Evolutionary conservation across 2,888 invertebrate genomes (phyloP).

Genomic region (Eueremaeus valkanovi): DNA sequence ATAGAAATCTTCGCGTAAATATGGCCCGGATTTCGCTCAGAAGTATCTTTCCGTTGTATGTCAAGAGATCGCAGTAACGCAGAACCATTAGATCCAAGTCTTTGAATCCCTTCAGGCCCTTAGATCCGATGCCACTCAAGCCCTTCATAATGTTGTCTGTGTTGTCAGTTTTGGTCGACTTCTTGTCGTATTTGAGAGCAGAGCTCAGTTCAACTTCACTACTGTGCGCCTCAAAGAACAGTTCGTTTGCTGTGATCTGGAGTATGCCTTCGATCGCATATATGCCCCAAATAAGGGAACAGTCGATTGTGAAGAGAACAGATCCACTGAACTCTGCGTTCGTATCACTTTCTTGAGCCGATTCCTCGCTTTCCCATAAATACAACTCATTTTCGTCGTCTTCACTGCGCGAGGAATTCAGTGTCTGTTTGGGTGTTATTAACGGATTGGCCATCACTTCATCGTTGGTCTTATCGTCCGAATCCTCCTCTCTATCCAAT

Average conservation of each 20-base stretch:
- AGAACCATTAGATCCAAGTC: slow-evolving; percentile 56
- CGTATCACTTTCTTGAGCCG: slow-evolving; percentile 7
- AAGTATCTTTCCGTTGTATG: slow-evolving; percentile 42
- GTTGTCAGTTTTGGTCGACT: slow-evolving; percentile 27
- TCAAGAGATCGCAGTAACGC: slow-evolving; percentile 81
- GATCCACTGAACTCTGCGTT: slow-evolving; percentile 41
- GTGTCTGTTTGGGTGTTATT: slow-evolving; percentile 23
- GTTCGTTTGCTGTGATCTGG: slow-evolving; percentile 43
- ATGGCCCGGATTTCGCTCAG: slow-evolving; percentile 86
- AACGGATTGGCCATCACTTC: slow-evolving; percentile 33
- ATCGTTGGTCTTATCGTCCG: not conserved
- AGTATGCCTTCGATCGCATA: slow-evolving; percentile 42
- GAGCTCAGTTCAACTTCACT: slow-evolving; percentile 23
- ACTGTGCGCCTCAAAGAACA: slow-evolving; percentile 42
- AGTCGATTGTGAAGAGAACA: slow-evolving; percentile 42
- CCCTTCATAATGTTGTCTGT: slow-evolving; percentile 37
- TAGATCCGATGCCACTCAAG: slow-evolving; percentile 40
- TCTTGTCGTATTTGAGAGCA: not conserved
- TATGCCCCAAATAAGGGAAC: slow-evolving; percentile 42
- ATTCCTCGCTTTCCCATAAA: slow-evolving; percentile 42
- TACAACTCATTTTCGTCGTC: slow-evolving; percentile 40
- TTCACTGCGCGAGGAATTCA: slow-evolving; percentile 18
- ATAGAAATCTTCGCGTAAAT: slow-evolving; percentile 90
- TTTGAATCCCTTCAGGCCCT: slow-evolving; percentile 37
- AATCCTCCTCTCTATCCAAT: not conserved